phyloP scores from a whole-genome alignment of 2,888 invertebrate genomes.

The Rugalucina vietnamica region DNA sequence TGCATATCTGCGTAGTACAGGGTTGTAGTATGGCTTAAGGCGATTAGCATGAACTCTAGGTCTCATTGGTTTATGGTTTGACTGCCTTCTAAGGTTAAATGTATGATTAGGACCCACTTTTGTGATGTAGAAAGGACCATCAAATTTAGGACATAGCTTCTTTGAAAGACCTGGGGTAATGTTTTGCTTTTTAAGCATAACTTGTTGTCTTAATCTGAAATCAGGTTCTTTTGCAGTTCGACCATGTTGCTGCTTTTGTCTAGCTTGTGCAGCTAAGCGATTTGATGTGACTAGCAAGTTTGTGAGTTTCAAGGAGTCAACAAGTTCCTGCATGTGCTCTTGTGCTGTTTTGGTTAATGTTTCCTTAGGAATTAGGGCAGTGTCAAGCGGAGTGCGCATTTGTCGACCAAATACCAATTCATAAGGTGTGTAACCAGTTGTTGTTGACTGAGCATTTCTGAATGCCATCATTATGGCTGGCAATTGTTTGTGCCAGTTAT shows the following conservation, averaged over 20 bases:
- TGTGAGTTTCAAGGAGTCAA: slow-evolving; percentile 11
- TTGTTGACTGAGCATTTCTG: slow-evolving; percentile 40
- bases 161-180: slow-evolving; percentile 22
- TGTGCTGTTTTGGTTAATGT: background rate
- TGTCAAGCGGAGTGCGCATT: slow-evolving; percentile 36
- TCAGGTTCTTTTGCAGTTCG: slow-evolving; percentile 11
- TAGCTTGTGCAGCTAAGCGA: slow-evolving; percentile 8
- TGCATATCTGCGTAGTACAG: background rate
- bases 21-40: background rate
- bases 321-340: slow-evolving; percentile 24
- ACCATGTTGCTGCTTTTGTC: slow-evolving; percentile 46
- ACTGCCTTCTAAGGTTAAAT: slow-evolving; percentile 9
- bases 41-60: slow-evolving; percentile 4
- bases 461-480: slow-evolving; percentile 56
- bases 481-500: slow-evolving; percentile 44
- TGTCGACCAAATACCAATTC: slow-evolving; percentile 34
- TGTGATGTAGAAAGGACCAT: slow-evolving; percentile 44
- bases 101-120: slow-evolving; percentile 46
- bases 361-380: slow-evolving; percentile 26
- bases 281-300: slow-evolving; percentile 23
- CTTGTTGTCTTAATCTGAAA: slow-evolving; percentile 23
- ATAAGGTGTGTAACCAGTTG: slow-evolving; percentile 36
- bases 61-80: background rate
- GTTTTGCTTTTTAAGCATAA: slow-evolving; percentile 10
- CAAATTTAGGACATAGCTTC: slow-evolving; percentile 39